phyloP scores from a whole-genome alignment of 2,888 invertebrate genomes.

The Adela reaumurella region DNA sequence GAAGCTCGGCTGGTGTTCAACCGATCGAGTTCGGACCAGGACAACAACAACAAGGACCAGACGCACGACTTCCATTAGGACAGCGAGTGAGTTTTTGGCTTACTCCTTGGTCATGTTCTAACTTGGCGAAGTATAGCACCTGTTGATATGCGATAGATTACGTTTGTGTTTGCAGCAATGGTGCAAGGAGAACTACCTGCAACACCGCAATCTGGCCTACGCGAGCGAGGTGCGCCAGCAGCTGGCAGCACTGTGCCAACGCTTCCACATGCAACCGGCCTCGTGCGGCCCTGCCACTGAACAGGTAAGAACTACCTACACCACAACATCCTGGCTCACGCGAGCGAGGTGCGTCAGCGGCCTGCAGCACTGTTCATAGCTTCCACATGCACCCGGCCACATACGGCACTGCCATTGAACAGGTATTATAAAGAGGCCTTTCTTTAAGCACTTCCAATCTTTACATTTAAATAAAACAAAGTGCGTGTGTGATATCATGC shows the following conservation, averaged over 20 bases:
- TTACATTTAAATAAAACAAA: too few relatives aligned
- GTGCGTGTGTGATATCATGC: background rate
- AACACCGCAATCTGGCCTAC: conserved; percentile 76
- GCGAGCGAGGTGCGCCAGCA: conserved; percentile 80
- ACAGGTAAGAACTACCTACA: conserved; percentile 53
- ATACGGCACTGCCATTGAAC: conserved; percentile 61
- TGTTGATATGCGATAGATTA: too few relatives aligned
- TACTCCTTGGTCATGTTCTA: too few relatives aligned
- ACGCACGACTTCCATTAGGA: too few relatives aligned
- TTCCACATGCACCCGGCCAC: conserved; percentile 59
- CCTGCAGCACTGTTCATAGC: conserved; percentile 66
- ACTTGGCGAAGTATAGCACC: too few relatives aligned
- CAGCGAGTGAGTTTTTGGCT: too few relatives aligned
- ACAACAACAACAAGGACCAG: too few relatives aligned
- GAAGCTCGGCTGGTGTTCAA: too few relatives aligned
- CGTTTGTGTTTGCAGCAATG: conserved; percentile 62
- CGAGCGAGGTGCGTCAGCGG: conserved; percentile 76
- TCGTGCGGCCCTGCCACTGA: conserved; percentile 64
- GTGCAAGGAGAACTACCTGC: conserved; percentile 88
- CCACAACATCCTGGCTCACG: conserved; percentile 76
- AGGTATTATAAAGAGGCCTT: too few relatives aligned
- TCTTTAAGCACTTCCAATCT: too few relatives aligned
- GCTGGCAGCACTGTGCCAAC: conserved; percentile 66
- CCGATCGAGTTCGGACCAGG: too few relatives aligned
- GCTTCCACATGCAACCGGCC: conserved; percentile 55